A percentile compares a stretch with the other conserved stretches of the same genome.
phyloP scores from a whole-genome alignment of 2,888 invertebrate species.

The Epistrophella euchroma region DNA sequence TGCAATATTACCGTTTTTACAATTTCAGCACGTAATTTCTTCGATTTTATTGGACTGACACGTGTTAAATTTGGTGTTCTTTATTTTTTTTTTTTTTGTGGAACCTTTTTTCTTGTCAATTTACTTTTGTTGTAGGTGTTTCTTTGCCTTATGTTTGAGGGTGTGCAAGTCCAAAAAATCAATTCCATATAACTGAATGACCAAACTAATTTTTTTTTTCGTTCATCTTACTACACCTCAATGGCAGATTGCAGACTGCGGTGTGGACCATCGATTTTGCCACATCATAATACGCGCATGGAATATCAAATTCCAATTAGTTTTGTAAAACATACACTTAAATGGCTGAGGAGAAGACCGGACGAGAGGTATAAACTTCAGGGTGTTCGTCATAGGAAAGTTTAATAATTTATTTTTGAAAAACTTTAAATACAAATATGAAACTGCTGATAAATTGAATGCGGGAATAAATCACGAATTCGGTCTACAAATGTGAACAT shows the following conservation, averaged over 20 bases:
- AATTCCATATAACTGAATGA: constrained; percentile 34
- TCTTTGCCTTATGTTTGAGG: constrained; percentile 19
- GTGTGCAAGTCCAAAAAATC: constrained; percentile 16
- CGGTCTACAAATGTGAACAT: too few species aligned
- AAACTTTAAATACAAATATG: too few species aligned
- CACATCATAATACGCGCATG: constrained; percentile 63
- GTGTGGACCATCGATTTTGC: constrained; percentile 49
- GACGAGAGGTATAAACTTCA: background rate
- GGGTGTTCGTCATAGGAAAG: background rate
- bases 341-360: background rate
- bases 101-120: constrained; percentile 4
- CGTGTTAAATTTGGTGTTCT: constrained; percentile 40
- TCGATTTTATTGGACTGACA: constrained; percentile 52
- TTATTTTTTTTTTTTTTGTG: background rate
- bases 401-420: background rate
- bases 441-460: too few species aligned
- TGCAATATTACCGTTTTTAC: constrained; percentile 32
- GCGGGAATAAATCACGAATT: too few species aligned
- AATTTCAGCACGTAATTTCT: constrained; percentile 50
- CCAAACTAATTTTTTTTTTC: constrained; percentile 24
- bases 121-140: constrained; percentile 22
- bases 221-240: constrained; percentile 36
- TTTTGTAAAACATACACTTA: constrained; percentile 44
- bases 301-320: constrained; percentile 70
- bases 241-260: constrained; percentile 19